A percentile compares a stretch with the other conserved stretches of the same genome.
Conservation (phyloP, 2,113 vertebrate species). For the Gambusia holbrooki region DNA sequence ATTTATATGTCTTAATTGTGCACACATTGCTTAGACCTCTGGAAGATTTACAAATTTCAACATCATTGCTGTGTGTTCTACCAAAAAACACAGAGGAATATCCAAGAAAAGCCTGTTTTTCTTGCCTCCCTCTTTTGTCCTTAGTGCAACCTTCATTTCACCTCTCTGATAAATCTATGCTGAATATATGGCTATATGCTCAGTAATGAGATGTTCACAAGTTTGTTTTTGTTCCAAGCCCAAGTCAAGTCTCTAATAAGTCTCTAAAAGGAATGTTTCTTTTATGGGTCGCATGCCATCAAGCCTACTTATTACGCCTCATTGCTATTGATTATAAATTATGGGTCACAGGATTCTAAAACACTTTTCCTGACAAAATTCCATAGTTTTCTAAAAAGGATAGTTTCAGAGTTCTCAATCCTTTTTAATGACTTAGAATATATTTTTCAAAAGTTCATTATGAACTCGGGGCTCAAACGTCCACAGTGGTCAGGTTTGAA, state of each 20-base stretch:
- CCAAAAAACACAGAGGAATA: not conserved
- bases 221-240: not conserved
- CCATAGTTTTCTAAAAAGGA: too few relatives aligned
- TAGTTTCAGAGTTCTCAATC: too few relatives aligned
- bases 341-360: not conserved
- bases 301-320: not conserved
- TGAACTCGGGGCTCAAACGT: too few relatives aligned
- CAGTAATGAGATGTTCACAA: not conserved
- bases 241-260: not conserved
- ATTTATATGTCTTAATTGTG: constrained; percentile 16
- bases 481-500: too few relatives aligned
- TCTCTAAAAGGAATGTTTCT: not conserved
- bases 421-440: too few relatives aligned
- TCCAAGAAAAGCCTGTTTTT: constrained; percentile 6
- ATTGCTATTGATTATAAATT: not conserved
- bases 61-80: not conserved
- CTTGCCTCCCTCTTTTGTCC: not conserved
- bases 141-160: not conserved
- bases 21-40: constrained; percentile 15
- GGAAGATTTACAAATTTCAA: constrained; percentile 5
- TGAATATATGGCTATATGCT: not conserved
- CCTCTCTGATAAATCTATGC: not conserved
- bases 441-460: too few relatives aligned
- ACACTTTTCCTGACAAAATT: not conserved
- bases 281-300: not conserved